Evolutionary conservation across 2,888 invertebrate genomes (phyloP), one percentile per base, ranked within the genome.

Genomic region (Erebia ligea): DNA sequence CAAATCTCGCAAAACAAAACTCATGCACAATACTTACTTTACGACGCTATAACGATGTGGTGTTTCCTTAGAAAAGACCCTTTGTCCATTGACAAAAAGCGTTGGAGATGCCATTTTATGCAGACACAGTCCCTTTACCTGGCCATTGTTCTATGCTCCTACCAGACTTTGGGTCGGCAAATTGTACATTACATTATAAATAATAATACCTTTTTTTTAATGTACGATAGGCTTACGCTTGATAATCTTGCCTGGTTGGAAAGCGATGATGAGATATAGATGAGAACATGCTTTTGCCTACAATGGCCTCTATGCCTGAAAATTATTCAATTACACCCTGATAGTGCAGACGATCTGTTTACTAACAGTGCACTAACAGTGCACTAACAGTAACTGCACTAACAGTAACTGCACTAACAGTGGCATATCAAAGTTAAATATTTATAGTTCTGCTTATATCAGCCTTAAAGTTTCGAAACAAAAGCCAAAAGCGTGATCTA

Each of bases 71-170:
- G 91, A 93, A 92, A 89, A 88, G 91, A 81, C 83, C 89, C 88
- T 90, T 92, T 92, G 91, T 92, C 84, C 91, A 90, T 90, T 90
- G 89, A 92, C 91, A 91, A 92, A 92, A 91, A 91, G 87, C 87
- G 81, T 86, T 82, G 81, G 84, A 90, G 90, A 91, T 90, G 88
- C 86, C 87, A 85, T 75, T 91, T 88, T 90, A 88, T 89, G 88
- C 87, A 89, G 87, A 89, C 86, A 85, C 84, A 84, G 86, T 86
- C 87, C 86, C 86, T 91, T 84, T 92, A 92, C 92, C 91, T 91
- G 91, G 78, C 81, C 81, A 87, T 92, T 91, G 89, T 91, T 91
- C 91, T 91, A 87, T 83, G 84, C 80, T 86, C 82, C 87, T 87
- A 86, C 87, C 88, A 91, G 90, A 91, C 90, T 87, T 84, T 83